Percentiles rank a stretch among this genome's conserved stretches.
Evolutionary conservation across 1,140 invertebrate genomes (phyloP).

Genomic region (Chrysomallon squamiferum): DNA sequence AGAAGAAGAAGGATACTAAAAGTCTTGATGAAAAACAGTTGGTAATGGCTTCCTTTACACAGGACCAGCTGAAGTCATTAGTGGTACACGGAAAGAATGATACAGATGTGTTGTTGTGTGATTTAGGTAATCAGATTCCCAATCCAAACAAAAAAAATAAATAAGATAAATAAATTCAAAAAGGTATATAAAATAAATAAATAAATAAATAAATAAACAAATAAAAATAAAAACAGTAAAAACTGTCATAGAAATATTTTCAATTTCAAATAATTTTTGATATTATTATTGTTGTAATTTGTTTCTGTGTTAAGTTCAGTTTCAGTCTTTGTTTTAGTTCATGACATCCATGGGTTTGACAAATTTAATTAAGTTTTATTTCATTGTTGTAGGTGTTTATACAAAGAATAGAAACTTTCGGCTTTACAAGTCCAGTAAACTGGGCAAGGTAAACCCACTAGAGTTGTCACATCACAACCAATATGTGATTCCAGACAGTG

Average conservation of each 20-base stretch:
- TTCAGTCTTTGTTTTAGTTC: too few species aligned
- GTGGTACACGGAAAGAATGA: conserved; percentile 56
- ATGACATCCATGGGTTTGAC: too few species aligned
- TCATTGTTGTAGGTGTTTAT: conserved; percentile 66
- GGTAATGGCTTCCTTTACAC: conserved; percentile 21
- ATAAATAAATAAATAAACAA: too few species aligned
- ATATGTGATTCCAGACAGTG: conserved; percentile 45
- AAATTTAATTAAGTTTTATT: not conserved
- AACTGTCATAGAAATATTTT: too few species aligned
- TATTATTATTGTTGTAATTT: too few species aligned
- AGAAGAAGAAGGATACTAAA: too few species aligned
- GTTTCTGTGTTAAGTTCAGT: too few species aligned
- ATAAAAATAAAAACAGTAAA: too few species aligned
- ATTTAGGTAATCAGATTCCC: conserved; percentile 66
- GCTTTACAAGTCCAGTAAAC: conserved; percentile 72
- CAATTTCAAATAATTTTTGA: too few species aligned
- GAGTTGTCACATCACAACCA: conserved; percentile 65
- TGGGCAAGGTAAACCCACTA: conserved; percentile 70
- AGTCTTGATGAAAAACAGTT: not conserved
- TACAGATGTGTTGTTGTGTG: conserved; percentile 66
- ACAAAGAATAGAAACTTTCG: conserved; percentile 76
- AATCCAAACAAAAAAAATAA: too few species aligned
- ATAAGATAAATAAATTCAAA: too few species aligned
- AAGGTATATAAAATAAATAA: too few species aligned
- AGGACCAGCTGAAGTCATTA: conserved; percentile 37